Conservation (phyloP, 2,797 vertebrate species). For the Danio albolineatus region DNA sequence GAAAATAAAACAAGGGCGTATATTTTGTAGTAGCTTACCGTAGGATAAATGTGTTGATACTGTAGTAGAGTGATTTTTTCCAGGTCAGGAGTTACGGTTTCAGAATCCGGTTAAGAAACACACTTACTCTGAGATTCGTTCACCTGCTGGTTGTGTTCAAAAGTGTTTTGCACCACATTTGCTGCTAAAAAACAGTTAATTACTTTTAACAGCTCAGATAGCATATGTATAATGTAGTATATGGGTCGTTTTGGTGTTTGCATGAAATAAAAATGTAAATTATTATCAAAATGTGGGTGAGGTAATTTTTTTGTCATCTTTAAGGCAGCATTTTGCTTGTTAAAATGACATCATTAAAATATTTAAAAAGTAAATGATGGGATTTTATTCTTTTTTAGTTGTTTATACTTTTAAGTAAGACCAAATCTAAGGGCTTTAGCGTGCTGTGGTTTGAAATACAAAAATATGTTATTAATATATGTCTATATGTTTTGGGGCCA, state of each 20-base stretch:
- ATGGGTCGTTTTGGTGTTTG: too few species aligned
- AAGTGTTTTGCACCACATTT: not conserved
- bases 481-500: too few species aligned
- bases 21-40: too few species aligned
- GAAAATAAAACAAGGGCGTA: not conserved
- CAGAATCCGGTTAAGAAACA: constrained; percentile 19
- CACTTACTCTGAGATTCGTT: constrained; percentile 11
- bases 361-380: too few species aligned
- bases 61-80: not conserved
- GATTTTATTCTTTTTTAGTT: too few species aligned
- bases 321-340: too few species aligned
- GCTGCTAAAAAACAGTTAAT: not conserved
- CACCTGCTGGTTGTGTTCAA: constrained; percentile 17
- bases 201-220: not conserved
- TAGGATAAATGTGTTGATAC: too few species aligned
- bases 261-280: too few species aligned
- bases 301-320: too few species aligned
- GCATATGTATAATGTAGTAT: not conserved
- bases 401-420: too few species aligned
- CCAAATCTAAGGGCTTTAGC: not conserved
- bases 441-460: not conserved
- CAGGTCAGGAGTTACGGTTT: constrained; percentile 28
- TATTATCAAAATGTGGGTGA: too few species aligned
- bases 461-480: constrained; percentile 1
- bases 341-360: too few species aligned